Conservation (phyloP, 30 jellyfish, hydroid and myxozoan species). For the Rhopilema esculentum region DNA sequence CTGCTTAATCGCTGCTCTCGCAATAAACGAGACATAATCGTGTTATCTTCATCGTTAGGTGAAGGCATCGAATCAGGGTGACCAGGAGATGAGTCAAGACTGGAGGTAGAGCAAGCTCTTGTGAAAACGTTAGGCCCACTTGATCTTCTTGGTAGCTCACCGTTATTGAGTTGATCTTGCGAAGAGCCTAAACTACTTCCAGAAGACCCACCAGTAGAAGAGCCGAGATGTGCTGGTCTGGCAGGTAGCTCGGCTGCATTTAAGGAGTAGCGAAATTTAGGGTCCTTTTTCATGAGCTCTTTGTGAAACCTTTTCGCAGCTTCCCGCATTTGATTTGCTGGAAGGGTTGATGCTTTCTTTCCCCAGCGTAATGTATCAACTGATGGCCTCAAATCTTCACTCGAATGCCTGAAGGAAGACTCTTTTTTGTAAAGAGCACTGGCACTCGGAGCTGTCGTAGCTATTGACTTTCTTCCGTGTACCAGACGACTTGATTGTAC, state of each 20-base stretch:
- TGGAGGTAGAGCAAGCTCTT: constrained; percentile 67
- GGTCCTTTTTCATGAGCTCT: constrained; percentile 84
- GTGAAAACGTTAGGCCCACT: constrained; percentile 62
- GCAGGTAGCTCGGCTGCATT: constrained; percentile 35
- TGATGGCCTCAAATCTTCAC: constrained; percentile 84
- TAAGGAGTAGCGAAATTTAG: constrained; percentile 88
- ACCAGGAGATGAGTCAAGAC: constrained; percentile 65
- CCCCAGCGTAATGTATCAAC: constrained; percentile 7
- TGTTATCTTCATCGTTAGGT: constrained; percentile 63
- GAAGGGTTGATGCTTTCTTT: constrained; percentile 51
- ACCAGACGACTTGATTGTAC: constrained; percentile 13
- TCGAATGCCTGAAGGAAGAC: constrained; percentile 76
- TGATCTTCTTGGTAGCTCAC: constrained; percentile 46
- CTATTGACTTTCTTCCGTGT: constrained; percentile 69
- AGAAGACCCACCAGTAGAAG: constrained; percentile 66
- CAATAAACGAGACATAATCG: constrained; percentile 84
- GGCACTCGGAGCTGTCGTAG: constrained; percentile 54
- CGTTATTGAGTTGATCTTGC: constrained; percentile 32
- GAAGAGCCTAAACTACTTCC: constrained; percentile 58
- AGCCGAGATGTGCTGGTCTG: constrained; percentile 54
- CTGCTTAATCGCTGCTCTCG: constrained; percentile 73
- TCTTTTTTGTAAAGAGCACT: constrained; percentile 31
- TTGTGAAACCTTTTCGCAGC: constrained; percentile 96
- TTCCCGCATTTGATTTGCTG: constrained; percentile 93
- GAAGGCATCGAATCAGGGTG: constrained; percentile 34